Evolutionary conservation across 1,140 invertebrate species (phyloP), one percentile per base, ranked within the genome.

Genomic region (Berghia stephanieae): DNA sequence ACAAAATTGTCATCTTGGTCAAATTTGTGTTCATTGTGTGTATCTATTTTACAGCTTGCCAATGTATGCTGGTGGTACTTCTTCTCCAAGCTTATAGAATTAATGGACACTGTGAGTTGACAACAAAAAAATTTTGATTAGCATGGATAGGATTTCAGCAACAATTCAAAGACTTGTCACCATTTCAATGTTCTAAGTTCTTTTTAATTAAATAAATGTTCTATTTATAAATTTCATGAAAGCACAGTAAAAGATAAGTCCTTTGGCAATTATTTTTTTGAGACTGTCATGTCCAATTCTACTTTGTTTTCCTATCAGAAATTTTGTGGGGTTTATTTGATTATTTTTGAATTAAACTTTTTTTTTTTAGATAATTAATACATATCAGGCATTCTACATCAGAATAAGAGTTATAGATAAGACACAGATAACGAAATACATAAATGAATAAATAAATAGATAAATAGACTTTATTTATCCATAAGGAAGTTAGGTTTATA

Each of bases 21-120:
- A n/a, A n/a, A 16, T 31, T 38, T 69, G 57, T 34, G 34, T 10
- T 10, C 57, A 63, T 67, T 24, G 31, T 66, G 36, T 57, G 75
- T n/a, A n/a, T 75, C 3, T 79, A 66, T 86, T 85, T 92, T 92
- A 80, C 89, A 97, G 94, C 97, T 98, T 95, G 92, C 95, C 0
- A 90, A 90, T 81, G 92, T 95, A 16, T 97, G 96, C 86, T 98
- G 96, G 94, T 95, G 95, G 92, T 98, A 98, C 89, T 99, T 97
- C 90, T 94, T 98, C 87, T 98, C 96, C 57, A 99, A 99, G 89
- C 93, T 98, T 83, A 96, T 96, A 34, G 97, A 99, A 92, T 96
- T 98, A 87, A 93, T 95, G 24, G 97, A 98, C 90, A 98, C 96
- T 77, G 87, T 89, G 84, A 85, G 88, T 87, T n/a, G n/a, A n/a